Percentiles rank a stretch among this genome's conserved stretches.
Evolutionary conservation across 1,140 invertebrate species (phyloP).

Genomic region (Pararge aegeria): DNA sequence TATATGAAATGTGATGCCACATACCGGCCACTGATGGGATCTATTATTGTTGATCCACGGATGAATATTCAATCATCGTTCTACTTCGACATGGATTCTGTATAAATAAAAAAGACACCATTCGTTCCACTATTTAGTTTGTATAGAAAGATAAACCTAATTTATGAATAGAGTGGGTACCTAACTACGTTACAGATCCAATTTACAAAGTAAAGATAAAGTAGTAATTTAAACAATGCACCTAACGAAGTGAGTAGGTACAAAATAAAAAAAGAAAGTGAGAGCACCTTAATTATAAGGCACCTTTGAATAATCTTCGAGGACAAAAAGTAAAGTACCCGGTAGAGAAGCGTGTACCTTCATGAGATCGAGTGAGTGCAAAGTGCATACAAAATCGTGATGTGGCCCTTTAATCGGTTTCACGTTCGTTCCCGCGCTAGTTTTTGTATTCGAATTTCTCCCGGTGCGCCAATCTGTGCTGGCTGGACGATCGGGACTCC

Average conservation of each 20-base stretch:
- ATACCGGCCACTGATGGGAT: constrained; percentile 73
- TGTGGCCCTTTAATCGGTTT: constrained; percentile 78
- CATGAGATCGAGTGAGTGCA: constrained; percentile 72
- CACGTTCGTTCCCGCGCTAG: constrained; percentile 69
- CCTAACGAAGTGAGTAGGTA: constrained; percentile 18
- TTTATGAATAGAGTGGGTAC: constrained; percentile 28
- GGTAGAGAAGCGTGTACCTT: constrained; percentile 50
- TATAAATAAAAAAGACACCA: constrained; percentile 51
- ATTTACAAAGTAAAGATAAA: constrained; percentile 17
- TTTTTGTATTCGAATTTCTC: constrained; percentile 77
- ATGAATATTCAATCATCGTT: constrained; percentile 76
- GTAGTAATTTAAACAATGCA: constrained; percentile 15
- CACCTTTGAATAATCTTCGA: constrained; percentile 59
- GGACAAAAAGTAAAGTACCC: constrained; percentile 58
- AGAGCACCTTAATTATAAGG: constrained; percentile 64
- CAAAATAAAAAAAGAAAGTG: constrained; percentile 25
- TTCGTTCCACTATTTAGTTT: constrained; percentile 43
- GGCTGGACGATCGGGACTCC: constrained; percentile 45
- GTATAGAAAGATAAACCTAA: constrained; percentile 27
- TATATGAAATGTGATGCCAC: constrained; percentile 78
- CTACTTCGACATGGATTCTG: constrained; percentile 50
- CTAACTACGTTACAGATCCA: neutral
- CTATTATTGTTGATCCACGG: constrained; percentile 77
- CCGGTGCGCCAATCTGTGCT: constrained; percentile 62
- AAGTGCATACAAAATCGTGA: constrained; percentile 80